Evolutionary conservation across 2,797 vertebrate genomes (phyloP).

Genomic region (Cuculus canorus): DNA sequence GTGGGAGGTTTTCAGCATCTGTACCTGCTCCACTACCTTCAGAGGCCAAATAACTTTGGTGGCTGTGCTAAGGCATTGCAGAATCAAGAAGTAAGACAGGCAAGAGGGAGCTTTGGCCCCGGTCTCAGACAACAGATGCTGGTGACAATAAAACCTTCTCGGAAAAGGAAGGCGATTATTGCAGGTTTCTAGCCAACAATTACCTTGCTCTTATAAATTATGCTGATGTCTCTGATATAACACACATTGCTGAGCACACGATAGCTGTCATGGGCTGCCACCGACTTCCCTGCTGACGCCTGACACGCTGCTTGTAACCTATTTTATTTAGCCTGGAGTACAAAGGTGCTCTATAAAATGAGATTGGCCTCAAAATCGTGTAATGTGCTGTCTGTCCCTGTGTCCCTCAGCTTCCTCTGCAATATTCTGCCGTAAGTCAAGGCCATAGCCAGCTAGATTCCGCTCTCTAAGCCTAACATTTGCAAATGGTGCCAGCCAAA

Average conservation of each 20-base stretch:
- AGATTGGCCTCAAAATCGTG: neutral
- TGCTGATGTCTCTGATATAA: slow-evolving; percentile 49
- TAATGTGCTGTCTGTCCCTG: neutral
- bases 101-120: slow-evolving; percentile 43
- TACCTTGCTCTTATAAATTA: slow-evolving; percentile 64
- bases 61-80: neutral
- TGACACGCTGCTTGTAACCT: neutral
- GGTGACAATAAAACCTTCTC: slow-evolving; percentile 58
- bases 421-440: neutral
- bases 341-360: slow-evolving; percentile 50
- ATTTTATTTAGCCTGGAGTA: slow-evolving; percentile 31
- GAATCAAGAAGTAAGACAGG: slow-evolving; percentile 14
- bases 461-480: slow-evolving; percentile 21
- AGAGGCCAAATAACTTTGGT: neutral
- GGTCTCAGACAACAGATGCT: slow-evolving; percentile 53
- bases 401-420: neutral
- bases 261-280: slow-evolving; percentile 23
- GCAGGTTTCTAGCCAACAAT: slow-evolving; percentile 59
- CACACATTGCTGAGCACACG: slow-evolving; percentile 46
- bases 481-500: slow-evolving; percentile 33
- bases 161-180: slow-evolving; percentile 50
- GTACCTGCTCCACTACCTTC: slow-evolving; percentile 28
- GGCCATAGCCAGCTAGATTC: neutral
- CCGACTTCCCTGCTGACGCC: neutral
- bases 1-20: slow-evolving; percentile 28